Conservation (phyloP, 2,113 vertebrate species). For the Cottus gobio region DNA sequence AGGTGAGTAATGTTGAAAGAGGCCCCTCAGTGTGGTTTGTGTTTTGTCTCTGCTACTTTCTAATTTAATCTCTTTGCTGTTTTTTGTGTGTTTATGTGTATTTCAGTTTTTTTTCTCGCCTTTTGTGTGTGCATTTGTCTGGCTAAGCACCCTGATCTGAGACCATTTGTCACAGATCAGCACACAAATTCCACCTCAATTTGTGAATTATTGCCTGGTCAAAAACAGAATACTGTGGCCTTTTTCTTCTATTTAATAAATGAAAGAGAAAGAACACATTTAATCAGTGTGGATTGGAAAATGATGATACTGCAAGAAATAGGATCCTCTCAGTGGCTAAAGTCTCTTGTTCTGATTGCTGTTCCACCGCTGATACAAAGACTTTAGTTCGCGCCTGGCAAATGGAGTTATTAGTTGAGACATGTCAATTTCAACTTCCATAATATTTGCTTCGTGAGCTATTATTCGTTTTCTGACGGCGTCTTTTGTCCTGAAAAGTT, state of each 20-base stretch:
- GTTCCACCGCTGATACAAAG: slow-evolving; percentile 6
- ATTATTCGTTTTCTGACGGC: slow-evolving; percentile 4
- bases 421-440: slow-evolving; percentile 9
- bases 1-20: slow-evolving; percentile 85
- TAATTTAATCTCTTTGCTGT: not conserved
- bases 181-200: slow-evolving; percentile 15
- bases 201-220: not conserved
- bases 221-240: not conserved
- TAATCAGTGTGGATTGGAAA: slow-evolving; percentile 29
- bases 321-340: slow-evolving; percentile 5
- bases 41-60: slow-evolving; percentile 13
- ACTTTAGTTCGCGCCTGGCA: slow-evolving; percentile 17
- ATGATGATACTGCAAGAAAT: slow-evolving; percentile 36
- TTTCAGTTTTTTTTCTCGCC: slow-evolving; percentile 7
- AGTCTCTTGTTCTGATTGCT: slow-evolving; percentile 22
- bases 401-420: not conserved
- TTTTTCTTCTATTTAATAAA: not conserved
- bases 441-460: slow-evolving; percentile 5
- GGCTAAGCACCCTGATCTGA: slow-evolving; percentile 8
- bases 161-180: slow-evolving; percentile 50
- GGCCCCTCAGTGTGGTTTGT: slow-evolving; percentile 1
- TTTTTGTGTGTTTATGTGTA: slow-evolving; percentile 13
- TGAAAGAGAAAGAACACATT: slow-evolving; percentile 8
- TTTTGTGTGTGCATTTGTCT: slow-evolving; percentile 25
- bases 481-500: slow-evolving; percentile 2